A percentile compares a stretch with the other conserved stretches of the same genome.
Evolutionary conservation across 1,140 invertebrate genomes (phyloP).

Genomic region (Drosophila bipectinata): DNA sequence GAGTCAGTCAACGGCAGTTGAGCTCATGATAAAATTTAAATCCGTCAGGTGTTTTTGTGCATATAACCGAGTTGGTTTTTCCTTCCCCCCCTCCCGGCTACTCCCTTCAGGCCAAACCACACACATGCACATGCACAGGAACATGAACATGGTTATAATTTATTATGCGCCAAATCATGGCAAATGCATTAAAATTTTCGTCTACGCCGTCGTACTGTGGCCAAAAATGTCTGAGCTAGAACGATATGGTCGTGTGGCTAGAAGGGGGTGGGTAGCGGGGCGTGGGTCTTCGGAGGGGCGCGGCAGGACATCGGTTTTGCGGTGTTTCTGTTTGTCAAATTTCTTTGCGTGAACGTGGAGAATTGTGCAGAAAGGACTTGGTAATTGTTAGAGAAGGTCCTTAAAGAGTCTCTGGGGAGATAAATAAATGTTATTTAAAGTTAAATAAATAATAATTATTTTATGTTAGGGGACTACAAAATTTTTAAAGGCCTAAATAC

Average conservation of each 20-base stretch:
- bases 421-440: too few relatives aligned
- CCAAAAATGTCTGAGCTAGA: constrained; percentile 65
- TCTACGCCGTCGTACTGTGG: constrained; percentile 60
- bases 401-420: neutral
- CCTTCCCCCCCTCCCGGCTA: neutral
- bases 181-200: constrained; percentile 72
- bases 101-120: constrained; percentile 5
- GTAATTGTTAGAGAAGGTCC: constrained; percentile 8
- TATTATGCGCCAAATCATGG: constrained; percentile 76
- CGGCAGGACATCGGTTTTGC: constrained; percentile 36
- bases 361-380: constrained; percentile 48
- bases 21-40: constrained; percentile 70
- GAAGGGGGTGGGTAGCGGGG: neutral
- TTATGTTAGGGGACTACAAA: too few relatives aligned
- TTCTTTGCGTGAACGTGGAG: constrained; percentile 47
- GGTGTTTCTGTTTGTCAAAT: constrained; percentile 68
- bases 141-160: constrained; percentile 49
- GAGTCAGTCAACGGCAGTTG: constrained; percentile 55
- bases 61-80: neutral
- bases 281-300: neutral
- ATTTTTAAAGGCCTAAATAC: too few relatives aligned
- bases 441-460: too few relatives aligned
- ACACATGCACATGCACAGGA: constrained; percentile 10
- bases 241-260: constrained; percentile 48
- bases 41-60: constrained; percentile 67